Percentiles rank a stretch among this genome's conserved stretches.
phyloP scores from a whole-genome alignment of 2,113 vertebrate species.

The Zosterops borbonicus region DNA sequence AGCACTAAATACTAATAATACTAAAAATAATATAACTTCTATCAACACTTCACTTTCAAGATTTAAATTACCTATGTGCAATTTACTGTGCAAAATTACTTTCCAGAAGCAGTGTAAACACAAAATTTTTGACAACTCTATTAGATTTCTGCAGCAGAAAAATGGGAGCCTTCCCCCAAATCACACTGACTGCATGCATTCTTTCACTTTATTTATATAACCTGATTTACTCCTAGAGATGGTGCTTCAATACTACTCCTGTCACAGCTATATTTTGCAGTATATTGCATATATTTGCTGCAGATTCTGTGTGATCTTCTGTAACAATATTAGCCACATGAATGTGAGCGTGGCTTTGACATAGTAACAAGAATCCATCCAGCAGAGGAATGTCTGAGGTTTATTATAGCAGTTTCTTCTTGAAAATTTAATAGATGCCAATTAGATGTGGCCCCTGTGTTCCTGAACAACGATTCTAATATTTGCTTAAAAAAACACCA shows the following conservation, averaged over 20 bases:
- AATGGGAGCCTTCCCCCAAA: neutral
- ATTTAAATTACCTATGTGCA: neutral
- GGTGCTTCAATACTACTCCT: neutral
- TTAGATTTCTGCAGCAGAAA: neutral
- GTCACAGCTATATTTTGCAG: neutral
- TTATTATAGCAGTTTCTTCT: neutral
- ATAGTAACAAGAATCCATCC: neutral
- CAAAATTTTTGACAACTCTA: neutral
- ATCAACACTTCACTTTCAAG: neutral
- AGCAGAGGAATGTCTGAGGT: conserved; percentile 18
- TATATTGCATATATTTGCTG: neutral
- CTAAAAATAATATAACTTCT: neutral
- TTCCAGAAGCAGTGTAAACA: conserved; percentile 15
- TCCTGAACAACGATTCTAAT: neutral
- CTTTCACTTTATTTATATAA: neutral
- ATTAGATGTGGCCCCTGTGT: neutral
- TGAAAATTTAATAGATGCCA: neutral
- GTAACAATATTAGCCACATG: neutral
- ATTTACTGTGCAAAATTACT: conserved; percentile 3
- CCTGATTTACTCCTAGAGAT: neutral
- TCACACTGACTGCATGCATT: neutral
- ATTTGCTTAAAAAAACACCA: neutral
- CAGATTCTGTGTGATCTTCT: neutral
- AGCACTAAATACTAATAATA: neutral
- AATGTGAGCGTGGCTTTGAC: neutral